phyloP scores from a whole-genome alignment of 2,113 vertebrate genomes.

The Tangachromis dhanisi region DNA sequence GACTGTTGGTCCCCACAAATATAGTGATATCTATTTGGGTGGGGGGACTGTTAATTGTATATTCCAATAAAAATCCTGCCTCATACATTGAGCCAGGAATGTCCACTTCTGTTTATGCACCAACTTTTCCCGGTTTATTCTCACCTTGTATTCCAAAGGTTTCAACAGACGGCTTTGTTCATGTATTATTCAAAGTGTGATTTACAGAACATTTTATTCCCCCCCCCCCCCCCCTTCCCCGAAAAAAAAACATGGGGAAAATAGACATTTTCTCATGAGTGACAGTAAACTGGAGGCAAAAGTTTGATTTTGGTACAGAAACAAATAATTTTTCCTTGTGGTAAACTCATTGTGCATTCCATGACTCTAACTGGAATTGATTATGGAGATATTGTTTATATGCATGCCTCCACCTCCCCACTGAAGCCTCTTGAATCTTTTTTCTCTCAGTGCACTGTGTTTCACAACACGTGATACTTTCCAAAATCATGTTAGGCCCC shows the following conservation, averaged over 20 bases:
- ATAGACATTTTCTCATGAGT: not conserved
- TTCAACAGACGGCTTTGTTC: not conserved
- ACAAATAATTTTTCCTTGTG: not conserved
- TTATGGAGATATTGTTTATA: not conserved
- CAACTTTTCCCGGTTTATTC: not conserved
- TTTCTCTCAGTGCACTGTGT: not conserved
- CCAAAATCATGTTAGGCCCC: not conserved
- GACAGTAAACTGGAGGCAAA: not conserved
- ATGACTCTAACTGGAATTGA: not conserved
- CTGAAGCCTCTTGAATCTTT: not conserved
- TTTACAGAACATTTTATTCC: not conserved
- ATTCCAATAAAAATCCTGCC: not conserved
- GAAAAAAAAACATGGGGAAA: not conserved
- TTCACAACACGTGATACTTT: not conserved
- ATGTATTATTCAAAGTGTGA: not conserved
- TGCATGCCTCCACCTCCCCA: not conserved
- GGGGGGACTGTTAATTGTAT: not conserved
- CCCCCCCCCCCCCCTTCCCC: accelerated
- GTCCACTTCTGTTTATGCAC: not conserved
- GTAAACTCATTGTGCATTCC: not conserved
- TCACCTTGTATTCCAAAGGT: not conserved
- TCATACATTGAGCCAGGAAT: not conserved
- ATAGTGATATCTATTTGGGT: not conserved
- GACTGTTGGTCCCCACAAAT: not conserved
- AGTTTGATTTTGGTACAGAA: not conserved